These are phyloP conservation scores for Mormyrus lacerda DNA, from an alignment of 2,113 vertebrate species.

Conservation along the genomic window DNA sequence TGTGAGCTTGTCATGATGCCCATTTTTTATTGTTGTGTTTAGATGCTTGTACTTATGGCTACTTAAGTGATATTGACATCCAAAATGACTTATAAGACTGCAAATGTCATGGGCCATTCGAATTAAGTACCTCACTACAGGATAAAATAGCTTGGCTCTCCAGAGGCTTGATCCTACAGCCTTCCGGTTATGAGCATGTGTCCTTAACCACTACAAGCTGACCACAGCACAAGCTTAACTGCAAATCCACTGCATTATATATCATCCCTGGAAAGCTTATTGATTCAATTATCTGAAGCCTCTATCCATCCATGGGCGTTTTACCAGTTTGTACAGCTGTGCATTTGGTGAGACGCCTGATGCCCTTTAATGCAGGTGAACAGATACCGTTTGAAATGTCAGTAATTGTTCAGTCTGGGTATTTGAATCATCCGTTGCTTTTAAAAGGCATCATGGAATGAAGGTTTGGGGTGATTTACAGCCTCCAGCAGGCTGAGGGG, in stretches of 20 bases:
- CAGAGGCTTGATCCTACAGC: not conserved
- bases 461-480: not conserved
- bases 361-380: not conserved
- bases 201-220: not conserved
- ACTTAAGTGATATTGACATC: not conserved
- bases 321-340: not conserved
- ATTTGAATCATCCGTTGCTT: not conserved
- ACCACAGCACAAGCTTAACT: conserved; percentile 3
- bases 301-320: not conserved
- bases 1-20: not conserved
- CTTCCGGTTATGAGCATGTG: not conserved
- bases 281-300: not conserved
- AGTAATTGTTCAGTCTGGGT: not conserved
- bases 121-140: not conserved
- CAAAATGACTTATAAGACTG: not conserved
- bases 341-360: not conserved
- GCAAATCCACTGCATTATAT: not conserved
- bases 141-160: not conserved
- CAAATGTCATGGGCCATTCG: not conserved
- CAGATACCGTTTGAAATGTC: not conserved
- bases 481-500: not conserved
- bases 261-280: not conserved
- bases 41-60: not conserved
- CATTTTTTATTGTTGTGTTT: not conserved
- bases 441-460: not conserved